Base-by-base conservation (phyloP, 2,888 invertebrate genomes). In the Acrobasis suavella region DNA sequence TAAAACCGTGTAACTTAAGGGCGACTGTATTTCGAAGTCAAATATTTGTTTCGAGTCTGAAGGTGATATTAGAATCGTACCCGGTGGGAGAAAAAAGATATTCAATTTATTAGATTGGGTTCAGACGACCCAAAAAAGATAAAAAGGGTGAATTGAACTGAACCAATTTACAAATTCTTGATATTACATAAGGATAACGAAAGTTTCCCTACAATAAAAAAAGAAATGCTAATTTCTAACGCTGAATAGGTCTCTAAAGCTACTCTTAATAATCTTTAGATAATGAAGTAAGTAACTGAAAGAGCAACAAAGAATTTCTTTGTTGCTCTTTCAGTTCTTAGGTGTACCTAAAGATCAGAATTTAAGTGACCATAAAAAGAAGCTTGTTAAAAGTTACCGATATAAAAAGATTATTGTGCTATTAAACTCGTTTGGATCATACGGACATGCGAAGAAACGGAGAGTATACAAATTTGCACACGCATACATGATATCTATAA, bases 331-430 rank as follows among this genome's bases (percentile, higher is more conserved):
- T n/a, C n/a, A n/a, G n/a, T n/a, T n/a, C n/a, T n/a, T n/a, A n/a
- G n/a, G n/a, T n/a, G n/a, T 62, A 62, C 61, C 52, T 59, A 61
- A 63, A 63, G 54, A 63, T 67, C 67, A 67, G 65, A 68, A 71
- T 71, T 69, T 72, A 71, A 67, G 65, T 66, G 67, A 63, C 50
- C 60, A 66, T 69, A 72, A 73, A 72, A 77, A 75, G 72, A 72
- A 71, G 65, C 61, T 67, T 67, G 71, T 74, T 76, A 73, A 75
- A 32, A 58, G 65, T 58, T 65, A 58, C 60, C 52, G 58, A 69
- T 75, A 79, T 76, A 77, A 77, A 78, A 72, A 74, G 62, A 65
- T 58, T 52, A 59, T 62, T 63, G 62, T 55, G 62, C 69, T 69
- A 68, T 72, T 67, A 68, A 62, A 69, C 67, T 63, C 63, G 22